Evolutionary conservation across 2,797 vertebrate genomes (phyloP).

Genomic region (Danio choprae): DNA sequence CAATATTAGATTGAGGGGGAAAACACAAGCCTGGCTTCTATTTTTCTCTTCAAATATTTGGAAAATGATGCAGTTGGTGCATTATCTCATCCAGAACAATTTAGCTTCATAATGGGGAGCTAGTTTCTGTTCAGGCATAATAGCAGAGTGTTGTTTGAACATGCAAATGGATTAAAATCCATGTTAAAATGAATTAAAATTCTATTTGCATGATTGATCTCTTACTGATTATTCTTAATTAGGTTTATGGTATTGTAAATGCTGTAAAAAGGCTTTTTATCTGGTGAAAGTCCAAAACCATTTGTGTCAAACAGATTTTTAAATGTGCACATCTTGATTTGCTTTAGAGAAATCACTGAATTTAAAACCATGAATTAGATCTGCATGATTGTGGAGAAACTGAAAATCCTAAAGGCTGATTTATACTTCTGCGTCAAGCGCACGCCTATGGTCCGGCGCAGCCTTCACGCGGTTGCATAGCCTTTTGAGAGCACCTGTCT

Average conservation of each 20-base stretch:
- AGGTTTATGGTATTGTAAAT: neutral
- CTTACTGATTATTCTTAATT: neutral
- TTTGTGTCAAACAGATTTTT: neutral
- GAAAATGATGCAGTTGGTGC: constrained; percentile 68
- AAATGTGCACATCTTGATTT: neutral
- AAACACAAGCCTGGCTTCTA: constrained; percentile 66
- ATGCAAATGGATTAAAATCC: neutral
- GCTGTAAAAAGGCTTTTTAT: neutral
- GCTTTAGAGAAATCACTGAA: neutral
- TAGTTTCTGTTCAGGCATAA: constrained; percentile 57
- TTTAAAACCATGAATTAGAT: neutral
- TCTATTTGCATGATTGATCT: neutral
- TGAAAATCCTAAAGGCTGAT: no score
- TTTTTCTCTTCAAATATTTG: constrained; percentile 73
- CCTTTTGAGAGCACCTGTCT: no score
- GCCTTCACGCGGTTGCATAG: no score
- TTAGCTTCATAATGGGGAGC: constrained; percentile 66
- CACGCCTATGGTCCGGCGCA: no score
- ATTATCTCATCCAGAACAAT: constrained; percentile 66
- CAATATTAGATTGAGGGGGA: constrained; percentile 53
- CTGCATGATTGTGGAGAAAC: no score
- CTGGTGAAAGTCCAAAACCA: neutral
- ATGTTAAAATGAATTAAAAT: neutral
- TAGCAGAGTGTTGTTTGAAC: constrained; percentile 16
- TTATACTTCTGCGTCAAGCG: no score